phyloP scores from a whole-genome alignment of 2,113 vertebrate genomes.

The Saccopteryx bilineata region DNA sequence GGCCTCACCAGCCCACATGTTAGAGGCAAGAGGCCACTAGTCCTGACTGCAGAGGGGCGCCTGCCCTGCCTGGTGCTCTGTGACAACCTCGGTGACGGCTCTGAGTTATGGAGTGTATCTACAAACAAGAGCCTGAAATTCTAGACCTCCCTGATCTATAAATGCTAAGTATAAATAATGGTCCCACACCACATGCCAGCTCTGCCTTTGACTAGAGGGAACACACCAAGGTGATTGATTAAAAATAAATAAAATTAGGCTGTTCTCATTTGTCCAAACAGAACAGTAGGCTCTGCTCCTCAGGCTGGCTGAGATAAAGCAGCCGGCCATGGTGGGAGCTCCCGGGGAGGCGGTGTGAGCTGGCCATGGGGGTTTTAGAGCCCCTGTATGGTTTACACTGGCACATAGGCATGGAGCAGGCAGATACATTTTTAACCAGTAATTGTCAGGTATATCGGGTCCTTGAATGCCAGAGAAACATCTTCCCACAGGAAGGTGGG shows the following conservation, averaged over 20 bases:
- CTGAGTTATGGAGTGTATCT: slow-evolving; percentile 82
- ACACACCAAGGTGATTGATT: slow-evolving; percentile 82
- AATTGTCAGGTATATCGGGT: slow-evolving; percentile 79
- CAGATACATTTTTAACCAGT: slow-evolving; percentile 81
- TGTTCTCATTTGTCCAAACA: slow-evolving; percentile 57
- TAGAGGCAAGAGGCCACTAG: not conserved
- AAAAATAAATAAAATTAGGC: slow-evolving; percentile 87
- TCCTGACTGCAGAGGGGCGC: fast-evolving
- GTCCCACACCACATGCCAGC: slow-evolving; percentile 19
- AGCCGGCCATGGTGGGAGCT: slow-evolving; percentile 46
- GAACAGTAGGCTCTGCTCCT: slow-evolving; percentile 57
- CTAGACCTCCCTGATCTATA: slow-evolving; percentile 80
- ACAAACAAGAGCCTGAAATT: slow-evolving; percentile 80
- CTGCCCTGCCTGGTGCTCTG: not conserved
- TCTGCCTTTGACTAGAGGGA: slow-evolving; percentile 84
- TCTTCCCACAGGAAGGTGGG: slow-evolving; percentile 81
- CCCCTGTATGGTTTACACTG: slow-evolving; percentile 78
- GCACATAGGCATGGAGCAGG: slow-evolving; percentile 77
- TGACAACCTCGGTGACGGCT: not conserved
- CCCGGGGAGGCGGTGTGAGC: slow-evolving; percentile 63
- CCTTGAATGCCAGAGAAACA: slow-evolving; percentile 78
- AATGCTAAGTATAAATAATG: slow-evolving; percentile 83
- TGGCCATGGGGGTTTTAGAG: slow-evolving; percentile 72
- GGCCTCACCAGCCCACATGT: fast-evolving
- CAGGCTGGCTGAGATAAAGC: slow-evolving; percentile 63